Percentiles rank a stretch among this genome's conserved stretches.
phyloP scores from a whole-genome alignment of 2,888 invertebrate genomes.

The Pyrrhia umbra region DNA sequence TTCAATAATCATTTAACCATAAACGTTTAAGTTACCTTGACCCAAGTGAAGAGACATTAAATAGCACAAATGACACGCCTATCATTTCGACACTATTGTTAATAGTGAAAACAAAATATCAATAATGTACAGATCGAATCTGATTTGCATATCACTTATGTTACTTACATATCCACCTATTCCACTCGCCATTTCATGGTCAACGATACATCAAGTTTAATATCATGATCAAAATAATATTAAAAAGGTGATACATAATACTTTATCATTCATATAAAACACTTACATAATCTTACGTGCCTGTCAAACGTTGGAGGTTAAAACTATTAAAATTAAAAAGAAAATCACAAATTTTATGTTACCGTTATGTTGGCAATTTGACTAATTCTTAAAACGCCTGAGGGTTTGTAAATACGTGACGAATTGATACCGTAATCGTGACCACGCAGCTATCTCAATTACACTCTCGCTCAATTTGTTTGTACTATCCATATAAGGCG shows the following conservation, averaged over 20 bases:
- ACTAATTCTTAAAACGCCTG: constrained; percentile 75
- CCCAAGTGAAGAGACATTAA: constrained; percentile 55
- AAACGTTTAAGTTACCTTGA: constrained; percentile 57
- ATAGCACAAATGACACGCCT: constrained; percentile 62
- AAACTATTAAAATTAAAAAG: constrained; percentile 52
- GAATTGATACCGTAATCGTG: constrained; percentile 74
- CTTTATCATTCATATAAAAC: constrained; percentile 37
- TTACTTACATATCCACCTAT: constrained; percentile 32
- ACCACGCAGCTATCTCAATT: constrained; percentile 72
- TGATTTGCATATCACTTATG: constrained; percentile 67
- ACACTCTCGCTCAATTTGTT: constrained; percentile 71
- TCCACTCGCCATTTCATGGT: constrained; percentile 52
- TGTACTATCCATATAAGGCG: constrained; percentile 59
- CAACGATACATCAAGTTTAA: constrained; percentile 52
- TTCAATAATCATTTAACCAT: constrained; percentile 56
- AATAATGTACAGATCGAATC: constrained; percentile 59
- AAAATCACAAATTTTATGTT: constrained; percentile 60
- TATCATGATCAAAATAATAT: constrained; percentile 45
- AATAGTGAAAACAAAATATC: constrained; percentile 65
- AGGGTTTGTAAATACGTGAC: constrained; percentile 64
- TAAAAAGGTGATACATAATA: constrained; percentile 44
- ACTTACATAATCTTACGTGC: constrained; percentile 25
- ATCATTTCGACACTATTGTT: constrained; percentile 67
- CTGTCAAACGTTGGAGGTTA: constrained; percentile 54
- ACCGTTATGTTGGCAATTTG: constrained; percentile 73